A percentile compares a stretch with the other conserved stretches of the same genome.
Evolutionary conservation across 2,888 invertebrate species (phyloP).

Genomic region (Coenonympha glycerion): DNA sequence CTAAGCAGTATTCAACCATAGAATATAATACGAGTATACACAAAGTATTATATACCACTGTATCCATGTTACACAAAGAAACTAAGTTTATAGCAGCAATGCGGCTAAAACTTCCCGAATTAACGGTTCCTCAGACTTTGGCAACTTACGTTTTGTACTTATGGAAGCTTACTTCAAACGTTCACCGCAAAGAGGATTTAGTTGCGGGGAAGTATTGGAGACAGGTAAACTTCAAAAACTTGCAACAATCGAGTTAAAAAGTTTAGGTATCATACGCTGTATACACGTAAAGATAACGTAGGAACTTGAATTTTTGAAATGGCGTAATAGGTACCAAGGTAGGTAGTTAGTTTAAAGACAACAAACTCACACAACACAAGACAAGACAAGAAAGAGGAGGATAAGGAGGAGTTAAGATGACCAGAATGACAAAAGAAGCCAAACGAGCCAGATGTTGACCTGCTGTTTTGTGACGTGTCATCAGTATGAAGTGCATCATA

Average conservation of each 20-base stretch:
- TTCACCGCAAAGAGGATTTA: slow-evolving; percentile 29
- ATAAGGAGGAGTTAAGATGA: too few species aligned
- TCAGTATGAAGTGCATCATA: too few species aligned
- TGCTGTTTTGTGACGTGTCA: too few species aligned
- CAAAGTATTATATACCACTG: neutral
- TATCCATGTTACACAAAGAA: neutral
- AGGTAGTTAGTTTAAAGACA: too few species aligned
- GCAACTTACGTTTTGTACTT: slow-evolving; percentile 18
- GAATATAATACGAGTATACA: too few species aligned
- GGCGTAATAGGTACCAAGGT: too few species aligned
- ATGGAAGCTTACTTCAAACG: slow-evolving; percentile 24
- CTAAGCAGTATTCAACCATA: too few species aligned
- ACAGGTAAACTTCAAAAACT: slow-evolving; percentile 3
- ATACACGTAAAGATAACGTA: neutral
- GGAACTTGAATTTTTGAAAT: too few species aligned
- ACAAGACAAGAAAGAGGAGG: too few species aligned
- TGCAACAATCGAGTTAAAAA: slow-evolving; percentile 1
- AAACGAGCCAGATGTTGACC: too few species aligned
- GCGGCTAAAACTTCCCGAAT: slow-evolving; percentile 7
- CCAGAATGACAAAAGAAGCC: too few species aligned
- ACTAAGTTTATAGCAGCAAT: neutral
- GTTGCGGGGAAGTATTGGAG: slow-evolving; percentile 9
- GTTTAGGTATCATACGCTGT: slow-evolving; percentile 1
- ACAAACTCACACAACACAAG: too few species aligned
- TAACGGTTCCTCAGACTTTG: slow-evolving; percentile 9